A percentile compares a stretch with the other conserved stretches of the same genome.
Evolutionary conservation across 2,888 invertebrate species (phyloP).

Genomic region (Drosophila rubida): DNA sequence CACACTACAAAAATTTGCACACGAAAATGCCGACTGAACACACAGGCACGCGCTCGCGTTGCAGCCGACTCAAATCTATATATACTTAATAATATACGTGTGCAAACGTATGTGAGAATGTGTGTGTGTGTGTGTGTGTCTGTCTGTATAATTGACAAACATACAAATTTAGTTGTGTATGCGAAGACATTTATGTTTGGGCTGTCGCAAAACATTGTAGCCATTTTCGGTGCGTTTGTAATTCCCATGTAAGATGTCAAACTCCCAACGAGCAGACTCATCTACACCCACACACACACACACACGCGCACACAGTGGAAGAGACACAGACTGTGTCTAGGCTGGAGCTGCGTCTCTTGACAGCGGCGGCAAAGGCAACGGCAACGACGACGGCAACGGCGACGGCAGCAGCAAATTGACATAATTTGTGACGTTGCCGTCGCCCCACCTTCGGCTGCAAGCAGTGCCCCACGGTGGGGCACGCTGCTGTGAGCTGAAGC

Average conservation of each 20-base stretch:
- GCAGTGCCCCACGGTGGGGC: conserved; percentile 12
- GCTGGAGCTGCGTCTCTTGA: conserved; percentile 13
- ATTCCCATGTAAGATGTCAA: conserved; percentile 80
- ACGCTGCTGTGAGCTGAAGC: conserved; percentile 62
- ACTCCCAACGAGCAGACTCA: conserved; percentile 58
- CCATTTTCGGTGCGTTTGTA: conserved; percentile 78
- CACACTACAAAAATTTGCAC: conserved; percentile 81
- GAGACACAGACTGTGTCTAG: conserved; percentile 19
- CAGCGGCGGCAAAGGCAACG: conserved; percentile 18
- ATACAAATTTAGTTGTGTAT: conserved; percentile 10
- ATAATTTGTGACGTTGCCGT: conserved; percentile 72
- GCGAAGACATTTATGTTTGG: conserved; percentile 24
- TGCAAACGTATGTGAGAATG: no score
- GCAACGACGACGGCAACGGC: conserved; percentile 23
- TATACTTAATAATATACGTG: conserved; percentile 4
- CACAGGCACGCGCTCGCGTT: conserved; percentile 37
- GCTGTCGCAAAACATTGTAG: conserved; percentile 70
- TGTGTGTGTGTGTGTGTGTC: conserved; percentile 14
- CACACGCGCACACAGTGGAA: not conserved
- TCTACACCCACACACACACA: conserved; percentile 21
- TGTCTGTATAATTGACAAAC: conserved; percentile 16
- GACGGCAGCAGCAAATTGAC: conserved; percentile 68
- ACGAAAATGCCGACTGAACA: conserved; percentile 63
- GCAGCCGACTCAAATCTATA: conserved; percentile 29
- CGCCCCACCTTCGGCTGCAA: conserved; percentile 11